Evolutionary conservation across 2,797 vertebrate species (phyloP).

Genomic region (Atherinosoma microstoma): DNA sequence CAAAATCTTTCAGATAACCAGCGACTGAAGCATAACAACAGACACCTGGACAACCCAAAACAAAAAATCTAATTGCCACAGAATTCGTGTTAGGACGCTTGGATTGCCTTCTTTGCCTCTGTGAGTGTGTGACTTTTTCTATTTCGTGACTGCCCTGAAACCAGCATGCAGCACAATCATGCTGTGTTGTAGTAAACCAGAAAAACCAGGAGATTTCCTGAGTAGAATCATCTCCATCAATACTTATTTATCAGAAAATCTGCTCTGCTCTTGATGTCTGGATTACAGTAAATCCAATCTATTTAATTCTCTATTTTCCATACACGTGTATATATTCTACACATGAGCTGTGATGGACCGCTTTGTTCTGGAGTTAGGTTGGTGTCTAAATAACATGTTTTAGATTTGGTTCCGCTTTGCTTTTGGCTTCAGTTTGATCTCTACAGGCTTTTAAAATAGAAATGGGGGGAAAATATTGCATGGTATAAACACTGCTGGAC

Average conservation of each 20-base stretch:
- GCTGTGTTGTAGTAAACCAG: slow-evolving; percentile 28
- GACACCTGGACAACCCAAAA: background rate
- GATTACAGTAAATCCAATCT: background rate
- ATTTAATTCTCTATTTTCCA: background rate
- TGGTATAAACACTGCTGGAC: background rate
- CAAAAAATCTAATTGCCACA: background rate
- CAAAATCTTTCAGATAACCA: background rate
- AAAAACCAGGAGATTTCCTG: slow-evolving; percentile 13
- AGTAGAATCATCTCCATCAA: background rate
- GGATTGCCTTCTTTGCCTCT: background rate
- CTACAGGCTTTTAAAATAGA: background rate
- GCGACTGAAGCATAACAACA: background rate
- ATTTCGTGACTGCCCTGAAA: background rate
- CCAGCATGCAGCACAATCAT: background rate
- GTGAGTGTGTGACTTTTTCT: slow-evolving; percentile 49
- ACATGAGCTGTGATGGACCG: too few species aligned
- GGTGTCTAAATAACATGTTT: background rate
- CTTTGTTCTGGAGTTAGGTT: background rate
- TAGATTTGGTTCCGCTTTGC: background rate
- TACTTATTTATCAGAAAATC: background rate
- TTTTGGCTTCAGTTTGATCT: background rate
- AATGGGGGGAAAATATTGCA: background rate
- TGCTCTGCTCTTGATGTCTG: background rate
- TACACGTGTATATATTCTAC: background rate
- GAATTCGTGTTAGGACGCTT: background rate